Evolutionary conservation across 2,113 vertebrate species (phyloP).

Genomic region (Leucosticte australis): DNA sequence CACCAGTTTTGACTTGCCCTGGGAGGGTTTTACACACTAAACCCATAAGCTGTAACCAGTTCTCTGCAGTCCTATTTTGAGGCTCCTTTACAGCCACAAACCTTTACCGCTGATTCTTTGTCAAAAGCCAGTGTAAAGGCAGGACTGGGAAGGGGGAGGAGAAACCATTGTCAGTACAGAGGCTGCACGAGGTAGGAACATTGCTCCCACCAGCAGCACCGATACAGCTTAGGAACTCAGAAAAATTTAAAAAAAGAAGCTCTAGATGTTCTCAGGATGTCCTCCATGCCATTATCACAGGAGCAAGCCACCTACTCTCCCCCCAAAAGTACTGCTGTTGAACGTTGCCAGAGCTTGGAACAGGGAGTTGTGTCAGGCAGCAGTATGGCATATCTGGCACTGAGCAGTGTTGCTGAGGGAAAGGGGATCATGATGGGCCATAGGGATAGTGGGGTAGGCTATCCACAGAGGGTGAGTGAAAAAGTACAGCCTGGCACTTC

Average conservation of each 20-base stretch:
- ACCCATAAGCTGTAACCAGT: background rate
- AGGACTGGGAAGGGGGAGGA: background rate
- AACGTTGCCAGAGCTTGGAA: background rate
- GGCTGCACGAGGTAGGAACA: rapidly evolving
- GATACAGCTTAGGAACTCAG: background rate
- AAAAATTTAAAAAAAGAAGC: background rate
- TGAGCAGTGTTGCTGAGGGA: background rate
- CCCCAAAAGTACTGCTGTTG: background rate
- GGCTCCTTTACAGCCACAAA: background rate
- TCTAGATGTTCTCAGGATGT: background rate
- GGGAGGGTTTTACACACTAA: background rate
- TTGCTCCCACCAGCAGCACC: background rate
- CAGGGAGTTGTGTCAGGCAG: background rate
- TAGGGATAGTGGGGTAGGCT: background rate
- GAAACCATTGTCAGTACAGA: rapidly evolving
- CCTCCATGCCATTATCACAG: background rate
- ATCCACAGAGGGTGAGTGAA: background rate
- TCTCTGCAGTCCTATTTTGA: background rate
- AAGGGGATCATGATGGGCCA: background rate
- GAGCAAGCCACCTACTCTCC: background rate
- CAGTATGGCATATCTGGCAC: background rate
- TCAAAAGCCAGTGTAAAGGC: background rate
- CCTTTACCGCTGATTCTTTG: background rate
- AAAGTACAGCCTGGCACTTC: background rate
- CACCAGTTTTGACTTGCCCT: background rate